Base-by-base conservation (phyloP, 2,888 invertebrate genomes). In the Marasmarcha lunaedactyla region DNA sequence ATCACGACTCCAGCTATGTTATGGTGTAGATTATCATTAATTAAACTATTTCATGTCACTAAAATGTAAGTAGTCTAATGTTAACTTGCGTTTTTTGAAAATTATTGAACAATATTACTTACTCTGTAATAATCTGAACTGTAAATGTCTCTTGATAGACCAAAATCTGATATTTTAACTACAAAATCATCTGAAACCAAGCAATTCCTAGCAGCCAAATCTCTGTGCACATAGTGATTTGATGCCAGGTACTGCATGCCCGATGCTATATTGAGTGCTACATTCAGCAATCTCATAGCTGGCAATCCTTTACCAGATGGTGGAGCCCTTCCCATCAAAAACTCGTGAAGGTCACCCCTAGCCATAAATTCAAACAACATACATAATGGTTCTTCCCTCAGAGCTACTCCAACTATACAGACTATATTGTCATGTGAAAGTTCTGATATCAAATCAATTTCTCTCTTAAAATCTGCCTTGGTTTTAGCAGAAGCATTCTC, bases 291-390 rank as follows among this genome's bases (percentile, higher is more conserved):
- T 58, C 98, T 94, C 57, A 90, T 84, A 44, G 93, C 90, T n/a
- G 90, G 90, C 38, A 95, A 72, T 13, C 89, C 86, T 57, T 90
- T 91, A 2, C 90, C 91, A 46, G 91, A 92, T 41, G 90, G 90
- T 1, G 97, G 97, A 0, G 97, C 96, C 59, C 97, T 92, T 1
- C 90, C 88, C 59, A 96, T 92, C 14, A 99, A 84, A 74, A 96
- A 98, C 71, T 98, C 98, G 63, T 98, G 98, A 39, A 99, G 85
- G 71, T 99, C 98, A 0, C 98, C 98, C 69, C 95, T 90, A 0
- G 94, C 92, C 97, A 98, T 98, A 64, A 95, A 97, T 70, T 99
- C 98, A 74, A 98, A 98, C 14, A 99, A 79, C 95, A 98, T 97
- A 62, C 96, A 96, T 67, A 93, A 87, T 0, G 97, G 96, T 59